These are phyloP conservation scores for Acleris emargana DNA, from an alignment of 2,888 invertebrate species.

Conservation along the genomic window DNA sequence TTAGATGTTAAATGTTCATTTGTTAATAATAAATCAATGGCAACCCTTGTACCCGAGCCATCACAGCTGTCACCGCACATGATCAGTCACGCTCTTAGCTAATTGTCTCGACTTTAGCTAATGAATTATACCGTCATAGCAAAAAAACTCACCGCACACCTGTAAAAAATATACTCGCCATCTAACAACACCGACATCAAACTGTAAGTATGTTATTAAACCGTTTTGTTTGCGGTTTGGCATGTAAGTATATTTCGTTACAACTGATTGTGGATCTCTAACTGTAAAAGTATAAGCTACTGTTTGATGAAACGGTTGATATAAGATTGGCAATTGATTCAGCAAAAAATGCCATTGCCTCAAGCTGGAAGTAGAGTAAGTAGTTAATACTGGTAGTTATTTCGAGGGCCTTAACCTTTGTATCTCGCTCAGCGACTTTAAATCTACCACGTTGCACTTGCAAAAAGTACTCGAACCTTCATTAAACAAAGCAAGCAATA, in stretches of 20 bases:
- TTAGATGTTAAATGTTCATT: not conserved
- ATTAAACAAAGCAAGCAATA: too few species aligned
- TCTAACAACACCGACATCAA: conserved; percentile 1
- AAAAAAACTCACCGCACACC: conserved; percentile 6
- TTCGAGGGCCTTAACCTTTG: conserved; percentile 2
- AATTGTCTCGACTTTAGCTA: conserved; percentile 15
- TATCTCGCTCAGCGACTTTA: not conserved
- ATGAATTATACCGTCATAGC: conserved; percentile 13
- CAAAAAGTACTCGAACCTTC: not conserved
- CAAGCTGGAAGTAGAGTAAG: conserved; percentile 6
- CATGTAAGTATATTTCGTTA: conserved; percentile 1
- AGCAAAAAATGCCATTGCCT: conserved; percentile 2
- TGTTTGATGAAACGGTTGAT: conserved; percentile 11
- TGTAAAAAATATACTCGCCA: conserved; percentile 1
- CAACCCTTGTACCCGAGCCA: conserved; percentile 6
- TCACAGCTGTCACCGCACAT: conserved; percentile 10
- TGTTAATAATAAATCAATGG: conserved; percentile 4
- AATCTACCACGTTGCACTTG: not conserved
- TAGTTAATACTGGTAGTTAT: not conserved
- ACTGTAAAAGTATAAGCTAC: conserved; percentile 14
- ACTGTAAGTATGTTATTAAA: conserved; percentile 7
- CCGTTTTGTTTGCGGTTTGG: conserved; percentile 18
- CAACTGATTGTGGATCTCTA: conserved; percentile 8
- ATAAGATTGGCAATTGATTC: conserved; percentile 19
- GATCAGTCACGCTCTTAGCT: conserved; percentile 13